phyloP scores from a whole-genome alignment of 2,113 vertebrate species.

The Hyaena hyaena region DNA sequence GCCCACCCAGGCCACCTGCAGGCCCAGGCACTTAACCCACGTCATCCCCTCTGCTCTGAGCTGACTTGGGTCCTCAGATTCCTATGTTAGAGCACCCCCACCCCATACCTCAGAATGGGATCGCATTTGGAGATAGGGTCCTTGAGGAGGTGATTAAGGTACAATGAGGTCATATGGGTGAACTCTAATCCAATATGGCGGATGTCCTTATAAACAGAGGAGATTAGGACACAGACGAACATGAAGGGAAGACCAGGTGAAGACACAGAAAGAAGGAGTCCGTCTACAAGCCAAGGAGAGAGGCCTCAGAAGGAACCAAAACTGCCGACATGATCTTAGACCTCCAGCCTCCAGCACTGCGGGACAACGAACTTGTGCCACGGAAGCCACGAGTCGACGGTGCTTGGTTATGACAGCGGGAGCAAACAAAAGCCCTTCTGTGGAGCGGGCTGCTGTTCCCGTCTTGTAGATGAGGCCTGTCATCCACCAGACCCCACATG shows the following conservation, averaged over 20 bases:
- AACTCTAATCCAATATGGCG: neutral
- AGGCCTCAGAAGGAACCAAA: neutral
- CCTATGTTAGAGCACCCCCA: neutral
- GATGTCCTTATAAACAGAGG: neutral
- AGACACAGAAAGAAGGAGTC: neutral
- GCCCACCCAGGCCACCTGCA: rapidly evolving
- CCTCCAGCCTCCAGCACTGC: neutral
- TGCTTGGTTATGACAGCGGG: neutral
- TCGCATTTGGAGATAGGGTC: neutral
- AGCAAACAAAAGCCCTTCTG: neutral
- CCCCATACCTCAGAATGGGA: neutral
- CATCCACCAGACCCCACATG: too few species aligned
- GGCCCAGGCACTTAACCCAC: neutral
- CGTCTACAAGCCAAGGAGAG: neutral
- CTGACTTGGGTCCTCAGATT: neutral
- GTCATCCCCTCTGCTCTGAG: neutral
- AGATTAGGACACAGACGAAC: neutral
- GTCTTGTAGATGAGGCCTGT: neutral
- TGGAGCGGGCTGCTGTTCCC: neutral
- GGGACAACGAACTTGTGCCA: neutral
- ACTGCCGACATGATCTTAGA: neutral
- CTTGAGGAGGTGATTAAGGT: neutral
- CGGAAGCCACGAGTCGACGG: rapidly evolving
- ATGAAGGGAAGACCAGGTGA: neutral
- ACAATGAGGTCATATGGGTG: neutral